Conservation (phyloP, 2,113 vertebrate genomes). For the Panthera tigris region DNA sequence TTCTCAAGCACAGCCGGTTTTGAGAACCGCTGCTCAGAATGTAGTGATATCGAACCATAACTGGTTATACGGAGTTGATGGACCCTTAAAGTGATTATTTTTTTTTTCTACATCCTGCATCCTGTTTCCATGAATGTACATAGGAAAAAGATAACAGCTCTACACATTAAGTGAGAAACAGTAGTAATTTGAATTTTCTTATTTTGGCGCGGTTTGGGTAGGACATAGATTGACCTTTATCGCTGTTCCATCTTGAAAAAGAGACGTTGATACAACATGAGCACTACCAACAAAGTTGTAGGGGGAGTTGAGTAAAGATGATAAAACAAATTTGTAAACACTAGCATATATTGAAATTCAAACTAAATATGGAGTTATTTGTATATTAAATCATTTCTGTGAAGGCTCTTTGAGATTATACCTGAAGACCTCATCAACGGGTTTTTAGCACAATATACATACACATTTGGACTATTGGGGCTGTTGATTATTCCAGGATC, state of each 20-base stretch:
- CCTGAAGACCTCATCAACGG: background rate
- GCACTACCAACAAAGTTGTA: background rate
- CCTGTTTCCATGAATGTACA: background rate
- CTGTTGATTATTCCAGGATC: background rate
- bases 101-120: background rate
- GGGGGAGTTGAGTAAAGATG: background rate
- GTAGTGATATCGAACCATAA: background rate
- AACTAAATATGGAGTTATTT: background rate
- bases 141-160: background rate
- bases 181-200: background rate
- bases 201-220: background rate
- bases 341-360: conserved; percentile 4
- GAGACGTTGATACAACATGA: background rate
- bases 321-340: background rate
- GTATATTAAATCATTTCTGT: background rate
- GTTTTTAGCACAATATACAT: background rate
- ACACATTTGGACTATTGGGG: background rate
- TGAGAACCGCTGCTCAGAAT: background rate
- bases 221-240: background rate
- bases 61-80: background rate
- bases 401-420: background rate
- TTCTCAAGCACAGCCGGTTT: background rate
- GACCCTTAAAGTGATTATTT: background rate
- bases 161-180: background rate
- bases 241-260: background rate